Conservation (phyloP, 1,140 invertebrate genomes). For the Leptopilina boulardi region DNA sequence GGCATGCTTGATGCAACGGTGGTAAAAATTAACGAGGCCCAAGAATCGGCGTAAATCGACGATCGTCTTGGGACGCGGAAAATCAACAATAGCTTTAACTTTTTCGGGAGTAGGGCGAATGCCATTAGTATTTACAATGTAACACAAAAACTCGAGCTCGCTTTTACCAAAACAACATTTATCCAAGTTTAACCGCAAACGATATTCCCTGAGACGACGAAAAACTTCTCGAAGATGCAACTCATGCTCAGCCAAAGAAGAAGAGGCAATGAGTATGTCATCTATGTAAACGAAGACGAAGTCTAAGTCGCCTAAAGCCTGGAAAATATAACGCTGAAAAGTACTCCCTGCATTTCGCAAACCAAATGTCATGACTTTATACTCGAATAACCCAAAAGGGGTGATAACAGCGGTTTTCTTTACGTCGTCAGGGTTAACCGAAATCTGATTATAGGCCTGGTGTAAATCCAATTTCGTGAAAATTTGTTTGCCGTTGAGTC, state of each 20-base stretch:
- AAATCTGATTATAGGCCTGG: constrained; percentile 74
- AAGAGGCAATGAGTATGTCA: constrained; percentile 25
- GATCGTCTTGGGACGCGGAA: constrained; percentile 16
- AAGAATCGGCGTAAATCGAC: not conserved
- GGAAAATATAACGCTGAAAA: not conserved
- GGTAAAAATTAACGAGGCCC: constrained; percentile 32
- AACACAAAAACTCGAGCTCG: constrained; percentile 25
- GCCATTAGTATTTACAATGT: not conserved
- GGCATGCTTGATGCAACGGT: not conserved
- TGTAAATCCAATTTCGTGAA: constrained; percentile 75
- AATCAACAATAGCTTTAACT: not conserved
- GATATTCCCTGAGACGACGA: not conserved
- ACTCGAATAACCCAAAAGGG: constrained; percentile 51
- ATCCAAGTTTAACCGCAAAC: not conserved
- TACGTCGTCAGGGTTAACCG: constrained; percentile 58
- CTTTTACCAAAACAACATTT: not conserved
- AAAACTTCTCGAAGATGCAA: constrained; percentile 13
- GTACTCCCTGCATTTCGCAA: not conserved
- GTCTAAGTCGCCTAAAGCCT: constrained; percentile 19
- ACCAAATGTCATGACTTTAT: constrained; percentile 14
- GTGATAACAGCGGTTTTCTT: constrained; percentile 68
- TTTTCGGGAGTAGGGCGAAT: not conserved
- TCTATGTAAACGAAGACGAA: constrained; percentile 33
- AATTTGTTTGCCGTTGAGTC: constrained; percentile 62
- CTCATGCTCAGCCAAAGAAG: not conserved